Conservation (phyloP, 2,888 invertebrate species). For the Poecilus cupreus region DNA sequence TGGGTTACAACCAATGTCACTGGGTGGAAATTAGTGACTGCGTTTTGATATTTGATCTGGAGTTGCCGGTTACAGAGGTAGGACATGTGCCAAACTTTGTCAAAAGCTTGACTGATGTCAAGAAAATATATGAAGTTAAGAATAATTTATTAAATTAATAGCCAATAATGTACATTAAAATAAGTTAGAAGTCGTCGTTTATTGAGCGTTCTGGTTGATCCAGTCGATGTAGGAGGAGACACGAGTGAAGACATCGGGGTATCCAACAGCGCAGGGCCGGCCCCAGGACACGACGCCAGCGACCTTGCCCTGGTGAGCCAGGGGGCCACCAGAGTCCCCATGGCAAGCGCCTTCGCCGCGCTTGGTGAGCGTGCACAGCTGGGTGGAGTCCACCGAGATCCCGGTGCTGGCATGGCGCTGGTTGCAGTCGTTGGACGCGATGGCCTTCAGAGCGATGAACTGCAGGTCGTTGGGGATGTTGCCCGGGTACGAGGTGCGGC, state of each 20-base stretch:
- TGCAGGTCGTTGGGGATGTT: constrained; percentile 75
- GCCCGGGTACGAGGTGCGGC: constrained; percentile 75
- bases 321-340: constrained; percentile 67
- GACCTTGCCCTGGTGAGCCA: constrained; percentile 56
- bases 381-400: constrained; percentile 73
- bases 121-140: no score
- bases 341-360: constrained; percentile 78
- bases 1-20: no score
- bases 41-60: no score
- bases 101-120: no score
- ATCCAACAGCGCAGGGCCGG: constrained; percentile 70
- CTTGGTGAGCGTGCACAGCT: constrained; percentile 78
- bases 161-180: not conserved
- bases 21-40: no score
- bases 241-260: constrained; percentile 71
- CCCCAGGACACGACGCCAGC: constrained; percentile 71
- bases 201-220: constrained; percentile 66
- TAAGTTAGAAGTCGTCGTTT: not conserved
- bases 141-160: not conserved
- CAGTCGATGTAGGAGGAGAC: constrained; percentile 70
- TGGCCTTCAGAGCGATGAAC: constrained; percentile 73
- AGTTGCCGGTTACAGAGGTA: no score
- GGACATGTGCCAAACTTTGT: no score
- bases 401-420: constrained; percentile 69
- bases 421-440: constrained; percentile 74